These are phyloP conservation scores for Drosophila sproati DNA, from an alignment of 1,140 invertebrate genomes.

Conservation along the genomic window DNA sequence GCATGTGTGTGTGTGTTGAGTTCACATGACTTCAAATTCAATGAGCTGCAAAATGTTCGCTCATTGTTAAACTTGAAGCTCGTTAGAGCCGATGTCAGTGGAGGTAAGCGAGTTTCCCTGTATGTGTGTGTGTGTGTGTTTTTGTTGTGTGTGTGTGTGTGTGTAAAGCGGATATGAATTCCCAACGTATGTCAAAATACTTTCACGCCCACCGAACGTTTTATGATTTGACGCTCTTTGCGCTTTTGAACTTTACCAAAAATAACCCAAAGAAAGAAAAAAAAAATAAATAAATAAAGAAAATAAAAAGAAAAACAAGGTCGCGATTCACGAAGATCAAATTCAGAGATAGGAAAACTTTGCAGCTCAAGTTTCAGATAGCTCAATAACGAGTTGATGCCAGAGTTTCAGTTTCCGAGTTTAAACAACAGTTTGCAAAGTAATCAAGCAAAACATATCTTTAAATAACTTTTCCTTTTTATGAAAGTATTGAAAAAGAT, in stretches of 20 bases:
- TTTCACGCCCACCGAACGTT: conserved; percentile 70
- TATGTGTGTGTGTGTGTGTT: conserved; percentile 6
- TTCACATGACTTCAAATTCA: conserved; percentile 82
- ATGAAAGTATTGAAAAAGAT: background rate
- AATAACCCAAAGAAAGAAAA: conserved; percentile 21
- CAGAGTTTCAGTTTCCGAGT: background rate
- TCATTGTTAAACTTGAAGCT: conserved; percentile 80
- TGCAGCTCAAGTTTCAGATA: conserved; percentile 12
- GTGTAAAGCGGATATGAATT: conserved; percentile 53
- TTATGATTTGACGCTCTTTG: conserved; percentile 78
- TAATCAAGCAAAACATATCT: conserved; percentile 7
- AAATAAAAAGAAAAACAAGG: background rate
- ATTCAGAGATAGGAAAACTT: conserved; percentile 16
- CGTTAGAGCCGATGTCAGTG: conserved; percentile 64
- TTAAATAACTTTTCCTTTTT: conserved; percentile 5
- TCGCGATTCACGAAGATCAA: background rate
- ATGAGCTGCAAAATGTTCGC: conserved; percentile 80
- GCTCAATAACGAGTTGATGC: conserved; percentile 17
- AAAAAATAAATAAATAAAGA: background rate
- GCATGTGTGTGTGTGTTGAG: conserved; percentile 39
- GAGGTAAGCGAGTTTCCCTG: conserved; percentile 25
- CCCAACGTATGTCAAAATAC: conserved; percentile 63
- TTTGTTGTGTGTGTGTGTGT: conserved; percentile 14
- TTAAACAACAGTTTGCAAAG: conserved; percentile 14
- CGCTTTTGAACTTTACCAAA: conserved; percentile 68